A percentile compares a stretch with the other conserved stretches of the same genome.
phyloP scores from a whole-genome alignment of 2,888 invertebrate genomes.

The Bembecia ichneumoniformis region DNA sequence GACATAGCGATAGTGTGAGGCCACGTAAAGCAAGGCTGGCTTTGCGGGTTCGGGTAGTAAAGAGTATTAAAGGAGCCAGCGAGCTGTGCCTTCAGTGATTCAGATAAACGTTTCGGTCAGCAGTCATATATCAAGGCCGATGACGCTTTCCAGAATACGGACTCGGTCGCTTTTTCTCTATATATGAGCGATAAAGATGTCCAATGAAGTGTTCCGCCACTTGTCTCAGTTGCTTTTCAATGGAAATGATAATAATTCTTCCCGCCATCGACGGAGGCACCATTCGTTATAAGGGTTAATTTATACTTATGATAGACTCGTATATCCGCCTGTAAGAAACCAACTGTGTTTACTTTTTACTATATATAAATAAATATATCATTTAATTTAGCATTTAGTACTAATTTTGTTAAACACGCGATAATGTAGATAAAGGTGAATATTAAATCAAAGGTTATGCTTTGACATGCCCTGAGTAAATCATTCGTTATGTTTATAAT shows the following conservation, averaged over 20 bases:
- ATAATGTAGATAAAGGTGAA: too few species aligned
- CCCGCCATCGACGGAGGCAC: conserved; percentile 1
- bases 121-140: conserved; percentile 51
- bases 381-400: too few species aligned
- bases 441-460: too few species aligned
- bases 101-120: conserved; percentile 60
- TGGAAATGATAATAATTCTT: conserved; percentile 9
- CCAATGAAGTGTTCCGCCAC: conserved; percentile 33
- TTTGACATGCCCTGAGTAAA: too few species aligned
- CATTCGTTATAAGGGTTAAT: not conserved
- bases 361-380: too few species aligned
- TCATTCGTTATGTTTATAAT: too few species aligned
- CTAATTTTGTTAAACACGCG: too few species aligned
- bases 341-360: too few species aligned
- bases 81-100: conserved; percentile 47
- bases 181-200: conserved; percentile 40
- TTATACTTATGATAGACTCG: not conserved
- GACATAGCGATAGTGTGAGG: conserved; percentile 38
- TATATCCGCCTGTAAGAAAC: too few species aligned
- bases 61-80: conserved; percentile 36
- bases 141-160: conserved; percentile 41
- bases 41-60: conserved; percentile 16
- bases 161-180: conserved; percentile 29
- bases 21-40: conserved; percentile 29
- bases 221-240: conserved; percentile 17